A percentile compares a stretch with the other conserved stretches of the same genome.
Evolutionary conservation across 1,140 invertebrate genomes (phyloP).

Genomic region (Steinernema feltiae): DNA sequence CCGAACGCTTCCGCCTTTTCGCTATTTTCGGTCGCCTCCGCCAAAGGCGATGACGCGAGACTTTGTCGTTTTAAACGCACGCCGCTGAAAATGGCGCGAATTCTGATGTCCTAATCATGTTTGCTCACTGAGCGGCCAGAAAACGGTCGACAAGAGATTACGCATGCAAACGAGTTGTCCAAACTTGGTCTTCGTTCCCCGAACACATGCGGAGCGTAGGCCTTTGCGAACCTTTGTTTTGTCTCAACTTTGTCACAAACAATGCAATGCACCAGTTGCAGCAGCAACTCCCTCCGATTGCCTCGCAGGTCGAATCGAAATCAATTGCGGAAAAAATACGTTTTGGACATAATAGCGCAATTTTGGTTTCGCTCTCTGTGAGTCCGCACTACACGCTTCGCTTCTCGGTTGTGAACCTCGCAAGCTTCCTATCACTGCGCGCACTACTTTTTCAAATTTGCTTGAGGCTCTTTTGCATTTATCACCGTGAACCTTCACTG

Average conservation of each 20-base stretch:
- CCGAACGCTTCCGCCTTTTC: not conserved
- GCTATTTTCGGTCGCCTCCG: too few relatives aligned
- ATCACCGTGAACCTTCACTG: not conserved
- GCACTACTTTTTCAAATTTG: not conserved
- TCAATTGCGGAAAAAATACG: too few relatives aligned
- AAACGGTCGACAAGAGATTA: not conserved
- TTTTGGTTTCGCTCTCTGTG: too few relatives aligned
- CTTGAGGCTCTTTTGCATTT: constrained; percentile 2
- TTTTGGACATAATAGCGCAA: too few relatives aligned
- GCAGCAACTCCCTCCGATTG: too few relatives aligned
- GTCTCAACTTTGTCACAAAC: too few relatives aligned
- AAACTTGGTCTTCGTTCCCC: not conserved
- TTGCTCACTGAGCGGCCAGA: not conserved
- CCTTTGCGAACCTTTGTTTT: constrained; percentile 12
- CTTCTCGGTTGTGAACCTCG: not conserved
- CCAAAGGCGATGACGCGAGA: not conserved
- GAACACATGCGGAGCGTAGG: not conserved
- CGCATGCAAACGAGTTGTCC: not conserved
- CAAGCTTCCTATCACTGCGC: too few relatives aligned
- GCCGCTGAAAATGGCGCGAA: not conserved
- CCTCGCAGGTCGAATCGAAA: too few relatives aligned
- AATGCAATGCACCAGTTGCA: too few relatives aligned
- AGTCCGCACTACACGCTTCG: not conserved
- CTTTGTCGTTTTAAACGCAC: too few relatives aligned
- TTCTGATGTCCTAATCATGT: not conserved